phyloP scores from a whole-genome alignment of 2,113 vertebrate genomes.

The Macquaria australasica region DNA sequence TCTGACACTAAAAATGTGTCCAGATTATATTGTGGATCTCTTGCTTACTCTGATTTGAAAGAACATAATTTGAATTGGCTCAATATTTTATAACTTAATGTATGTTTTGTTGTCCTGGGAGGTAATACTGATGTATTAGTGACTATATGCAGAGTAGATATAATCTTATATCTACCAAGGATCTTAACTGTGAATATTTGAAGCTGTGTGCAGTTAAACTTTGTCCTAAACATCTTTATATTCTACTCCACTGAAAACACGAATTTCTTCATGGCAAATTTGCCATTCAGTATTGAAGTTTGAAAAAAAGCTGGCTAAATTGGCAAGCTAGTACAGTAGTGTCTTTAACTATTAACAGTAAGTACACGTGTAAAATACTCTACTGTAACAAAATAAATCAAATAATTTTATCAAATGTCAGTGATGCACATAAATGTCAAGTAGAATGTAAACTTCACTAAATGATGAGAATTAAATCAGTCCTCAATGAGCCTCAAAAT shows the following conservation, averaged over 20 bases:
- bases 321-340: not conserved
- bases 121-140: not conserved
- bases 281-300: not conserved
- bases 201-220: not conserved
- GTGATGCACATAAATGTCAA: not conserved
- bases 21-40: not conserved
- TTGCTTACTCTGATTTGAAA: not conserved
- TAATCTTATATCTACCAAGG: not conserved
- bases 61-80: not conserved
- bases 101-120: not conserved
- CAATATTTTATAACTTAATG: not conserved
- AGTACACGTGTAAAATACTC: not conserved
- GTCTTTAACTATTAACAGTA: not conserved
- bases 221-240: not conserved
- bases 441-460: not conserved
- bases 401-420: not conserved
- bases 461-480: not conserved
- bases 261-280: not conserved
- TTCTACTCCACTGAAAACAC: not conserved
- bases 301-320: not conserved
- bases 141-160: not conserved
- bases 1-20: not conserved
- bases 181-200: not conserved
- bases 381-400: not conserved
- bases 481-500: not conserved